A percentile compares a stretch with the other conserved stretches of the same genome.
Evolutionary conservation across 2,888 invertebrate genomes (phyloP).

Genomic region (Rhimphoctona megacephalus): DNA sequence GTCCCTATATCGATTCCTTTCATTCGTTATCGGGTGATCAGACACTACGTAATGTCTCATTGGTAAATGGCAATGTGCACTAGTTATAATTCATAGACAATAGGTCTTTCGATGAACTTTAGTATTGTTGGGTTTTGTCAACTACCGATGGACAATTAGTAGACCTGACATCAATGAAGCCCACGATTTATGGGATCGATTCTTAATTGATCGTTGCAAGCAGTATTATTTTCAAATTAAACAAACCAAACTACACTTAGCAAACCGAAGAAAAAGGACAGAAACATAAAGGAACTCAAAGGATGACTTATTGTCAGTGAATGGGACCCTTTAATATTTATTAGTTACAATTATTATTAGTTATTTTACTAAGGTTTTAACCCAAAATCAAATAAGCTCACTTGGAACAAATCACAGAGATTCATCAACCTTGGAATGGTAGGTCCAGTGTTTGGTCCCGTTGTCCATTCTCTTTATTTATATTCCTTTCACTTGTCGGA

Average conservation of each 20-base stretch:
- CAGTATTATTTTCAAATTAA: background rate
- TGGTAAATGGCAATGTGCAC: background rate
- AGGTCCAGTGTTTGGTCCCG: background rate
- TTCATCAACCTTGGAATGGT: background rate
- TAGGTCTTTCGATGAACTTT: background rate
- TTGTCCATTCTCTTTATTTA: background rate
- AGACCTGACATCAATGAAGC: background rate
- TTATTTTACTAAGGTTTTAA: too few relatives aligned
- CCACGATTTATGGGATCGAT: background rate
- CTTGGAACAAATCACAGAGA: background rate
- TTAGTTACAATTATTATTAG: background rate
- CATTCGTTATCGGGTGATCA: background rate
- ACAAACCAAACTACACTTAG: background rate
- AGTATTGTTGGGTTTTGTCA: background rate
- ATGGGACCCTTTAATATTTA: background rate
- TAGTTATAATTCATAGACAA: conserved; percentile 1
- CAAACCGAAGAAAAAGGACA: background rate
- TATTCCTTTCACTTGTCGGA: background rate
- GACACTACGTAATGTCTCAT: conserved; percentile 4
- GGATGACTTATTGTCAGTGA: background rate
- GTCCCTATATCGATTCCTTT: background rate
- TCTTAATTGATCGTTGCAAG: background rate
- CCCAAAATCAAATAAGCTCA: background rate
- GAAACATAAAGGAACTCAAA: background rate
- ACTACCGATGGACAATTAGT: conserved; percentile 1